Evolutionary conservation across 2,113 vertebrate genomes (phyloP).

Genomic region (Nibea coibor): DNA sequence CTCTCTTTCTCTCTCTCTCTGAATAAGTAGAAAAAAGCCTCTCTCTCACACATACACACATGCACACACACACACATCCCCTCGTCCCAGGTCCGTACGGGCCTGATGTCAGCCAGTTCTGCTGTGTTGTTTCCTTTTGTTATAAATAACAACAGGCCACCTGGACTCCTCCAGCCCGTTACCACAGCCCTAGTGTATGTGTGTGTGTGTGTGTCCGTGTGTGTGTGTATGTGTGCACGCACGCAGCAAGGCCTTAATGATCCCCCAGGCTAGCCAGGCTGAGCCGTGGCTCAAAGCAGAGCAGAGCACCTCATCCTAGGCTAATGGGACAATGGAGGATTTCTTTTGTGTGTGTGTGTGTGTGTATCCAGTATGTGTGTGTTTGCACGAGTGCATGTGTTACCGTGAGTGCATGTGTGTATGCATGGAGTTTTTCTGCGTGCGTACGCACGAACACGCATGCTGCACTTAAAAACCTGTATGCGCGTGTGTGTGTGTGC

Average conservation of each 20-base stretch:
- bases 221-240: slow-evolving; percentile 27
- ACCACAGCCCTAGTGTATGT: slow-evolving; percentile 41
- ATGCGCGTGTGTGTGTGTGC: slow-evolving; percentile 29
- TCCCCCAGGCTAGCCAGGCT: slow-evolving; percentile 89
- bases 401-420: slow-evolving; percentile 1
- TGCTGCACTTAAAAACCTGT: slow-evolving; percentile 16
- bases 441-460: not conserved
- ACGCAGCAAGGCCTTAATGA: slow-evolving; percentile 90
- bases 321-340: slow-evolving; percentile 96
- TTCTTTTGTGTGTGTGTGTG: slow-evolving; percentile 53
- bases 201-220: slow-evolving; percentile 45
- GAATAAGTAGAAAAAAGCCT: slow-evolving; percentile 17
- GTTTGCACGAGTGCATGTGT: not conserved
- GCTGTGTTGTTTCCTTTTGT: slow-evolving; percentile 95
- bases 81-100: slow-evolving; percentile 84
- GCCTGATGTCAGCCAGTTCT: slow-evolving; percentile 90
- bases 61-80: slow-evolving; percentile 51
- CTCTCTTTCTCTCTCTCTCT: slow-evolving; percentile 1
- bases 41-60: slow-evolving; percentile 19
- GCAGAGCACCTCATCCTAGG: slow-evolving; percentile 86
- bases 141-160: slow-evolving; percentile 99
- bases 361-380: not conserved
- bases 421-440: not conserved
- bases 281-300: slow-evolving; percentile 72
- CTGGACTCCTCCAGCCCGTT: slow-evolving; percentile 91